Percentiles rank a stretch among this genome's conserved stretches.
Evolutionary conservation across 2,888 invertebrate species (phyloP).

Genomic region (Geophilus truncorum): DNA sequence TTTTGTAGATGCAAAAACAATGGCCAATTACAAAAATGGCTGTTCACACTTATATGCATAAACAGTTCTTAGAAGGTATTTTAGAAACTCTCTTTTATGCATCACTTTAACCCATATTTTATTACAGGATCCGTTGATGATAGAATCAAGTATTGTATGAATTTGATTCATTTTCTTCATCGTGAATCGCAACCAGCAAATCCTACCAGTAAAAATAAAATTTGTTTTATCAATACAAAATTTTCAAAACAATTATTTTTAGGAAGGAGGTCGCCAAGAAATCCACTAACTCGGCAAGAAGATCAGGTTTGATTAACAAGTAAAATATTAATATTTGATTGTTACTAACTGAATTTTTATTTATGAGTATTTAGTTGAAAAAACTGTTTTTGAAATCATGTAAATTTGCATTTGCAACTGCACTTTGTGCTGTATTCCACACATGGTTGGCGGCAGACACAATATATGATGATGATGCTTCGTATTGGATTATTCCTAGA

Average conservation of each 20-base stretch:
- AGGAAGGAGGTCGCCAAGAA: too few species aligned
- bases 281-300: too few species aligned
- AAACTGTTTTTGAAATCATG: too few species aligned
- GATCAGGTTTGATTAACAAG: too few species aligned
- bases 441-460: background rate
- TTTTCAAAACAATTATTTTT: too few species aligned
- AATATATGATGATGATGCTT: background rate
- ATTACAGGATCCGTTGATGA: background rate
- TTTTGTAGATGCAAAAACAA: background rate
- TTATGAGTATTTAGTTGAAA: background rate
- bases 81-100: background rate
- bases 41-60: background rate
- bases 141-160: too few species aligned
- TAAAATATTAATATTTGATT: background rate
- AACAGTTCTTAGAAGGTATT: background rate
- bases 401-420: background rate
- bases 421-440: background rate
- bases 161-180: too few species aligned
- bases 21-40: background rate
- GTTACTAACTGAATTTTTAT: background rate
- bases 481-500: background rate
- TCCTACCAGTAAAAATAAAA: too few species aligned
- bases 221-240: too few species aligned
- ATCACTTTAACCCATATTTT: background rate
- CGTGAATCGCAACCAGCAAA: too few species aligned